Evolutionary conservation across 1,140 invertebrate species (phyloP), one percentile per base, ranked within the genome.

Genomic region (Camponotus vicinus): DNA sequence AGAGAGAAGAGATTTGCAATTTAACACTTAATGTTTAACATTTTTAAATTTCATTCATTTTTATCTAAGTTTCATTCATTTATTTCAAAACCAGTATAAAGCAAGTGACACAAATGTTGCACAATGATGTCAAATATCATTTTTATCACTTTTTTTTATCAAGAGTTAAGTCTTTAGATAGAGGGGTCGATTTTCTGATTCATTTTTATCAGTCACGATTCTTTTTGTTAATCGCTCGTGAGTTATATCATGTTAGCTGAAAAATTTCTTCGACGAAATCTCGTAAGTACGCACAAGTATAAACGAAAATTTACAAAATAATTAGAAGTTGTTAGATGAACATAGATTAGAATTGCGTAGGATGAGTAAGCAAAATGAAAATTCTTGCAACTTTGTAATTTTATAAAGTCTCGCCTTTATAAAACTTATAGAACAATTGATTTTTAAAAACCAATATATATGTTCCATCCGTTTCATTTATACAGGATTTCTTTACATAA

Each of bases 81-180:
- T 21, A 18, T 4, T 59, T 18, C 42, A 7, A 13, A 52, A 52
- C 71, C 42, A 3, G 59, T 7, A 32, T 37, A 37, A 5, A 49
- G 6, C 8, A 0, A 27, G 1, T 40, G 37, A 40, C 18, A 52
- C 49, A 18, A 52, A 52, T 52, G 18, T 18, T 70, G 5, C 27
- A 45, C 27, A 27, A 27, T 27, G 27, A 27, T 27, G 27, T 27
- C 27, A 27, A 27, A 27, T 27, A 27, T 27, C 27, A 27, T 13
- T 61, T 59, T 88, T 67, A 73, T 76, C 69, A 86, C 84, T 75
- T 80, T 42, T 42, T n/a, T 52, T 79, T 87, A 87, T 87, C 82
- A 34, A n/a, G 59, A 42, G 32, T 49, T 61, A 27, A 63, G n/a
- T 57, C 21, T 21, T 82, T 57, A 32, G 9, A 59, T 66, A 40